phyloP scores from a whole-genome alignment of 2,888 invertebrate species.

The Oxytorus armatus region DNA sequence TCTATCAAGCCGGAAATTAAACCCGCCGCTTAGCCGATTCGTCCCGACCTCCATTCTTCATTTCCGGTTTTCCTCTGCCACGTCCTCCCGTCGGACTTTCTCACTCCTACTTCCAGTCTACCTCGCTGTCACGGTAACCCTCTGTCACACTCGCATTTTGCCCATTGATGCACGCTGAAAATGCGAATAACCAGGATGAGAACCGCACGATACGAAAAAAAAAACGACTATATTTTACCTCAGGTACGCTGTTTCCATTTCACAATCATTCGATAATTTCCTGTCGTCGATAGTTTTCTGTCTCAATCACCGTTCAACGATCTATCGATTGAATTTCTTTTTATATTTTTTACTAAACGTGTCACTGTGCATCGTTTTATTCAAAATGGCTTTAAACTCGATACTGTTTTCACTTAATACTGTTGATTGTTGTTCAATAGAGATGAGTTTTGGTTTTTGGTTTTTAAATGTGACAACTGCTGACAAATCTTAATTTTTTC shows the following conservation, averaged over 20 bases:
- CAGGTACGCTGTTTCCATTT: conserved; percentile 16
- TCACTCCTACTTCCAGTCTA: conserved; percentile 1
- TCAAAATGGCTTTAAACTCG: too few species aligned
- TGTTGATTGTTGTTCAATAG: too few species aligned
- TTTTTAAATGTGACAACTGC: too few species aligned
- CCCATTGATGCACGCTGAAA: not conserved
- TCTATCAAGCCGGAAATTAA: conserved; percentile 79
- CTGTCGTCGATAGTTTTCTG: conserved; percentile 10
- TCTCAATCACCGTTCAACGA: not conserved
- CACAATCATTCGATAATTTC: conserved; percentile 44
- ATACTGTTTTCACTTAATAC: too few species aligned
- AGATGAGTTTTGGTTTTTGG: too few species aligned
- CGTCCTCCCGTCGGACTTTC: conserved; percentile 1
- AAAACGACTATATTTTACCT: conserved; percentile 19
- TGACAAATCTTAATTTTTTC: too few species aligned
- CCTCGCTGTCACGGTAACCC: not conserved
- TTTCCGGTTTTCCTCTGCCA: conserved; percentile 67
- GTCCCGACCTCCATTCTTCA: conserved; percentile 63
- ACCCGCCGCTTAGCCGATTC: conserved; percentile 69
- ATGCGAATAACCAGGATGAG: conserved; percentile 9
- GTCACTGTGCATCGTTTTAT: too few species aligned
- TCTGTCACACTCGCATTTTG: not conserved
- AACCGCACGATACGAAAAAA: conserved; percentile 16
- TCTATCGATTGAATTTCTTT: not conserved
- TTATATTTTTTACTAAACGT: too few species aligned